These are phyloP conservation scores for Dolichotis patagonum DNA, from an alignment of 2,113 vertebrate species.

Conservation along the genomic window DNA sequence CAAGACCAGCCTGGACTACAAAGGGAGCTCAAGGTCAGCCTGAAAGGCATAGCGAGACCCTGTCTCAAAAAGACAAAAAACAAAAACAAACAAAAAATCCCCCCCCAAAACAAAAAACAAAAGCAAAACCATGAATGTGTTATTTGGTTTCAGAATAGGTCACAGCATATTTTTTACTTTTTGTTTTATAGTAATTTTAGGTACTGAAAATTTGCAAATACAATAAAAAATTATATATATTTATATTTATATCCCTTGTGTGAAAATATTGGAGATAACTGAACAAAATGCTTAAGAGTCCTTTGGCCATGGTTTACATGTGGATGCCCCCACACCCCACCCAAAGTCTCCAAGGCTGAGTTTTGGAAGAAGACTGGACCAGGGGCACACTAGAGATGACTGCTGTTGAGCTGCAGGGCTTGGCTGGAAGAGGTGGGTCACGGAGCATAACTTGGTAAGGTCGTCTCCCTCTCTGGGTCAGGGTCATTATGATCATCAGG, in stretches of 20 bases:
- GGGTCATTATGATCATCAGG: neutral
- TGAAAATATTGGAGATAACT: neutral
- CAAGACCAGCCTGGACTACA: too few relatives aligned
- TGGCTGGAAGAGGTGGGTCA: neutral
- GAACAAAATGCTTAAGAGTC: neutral
- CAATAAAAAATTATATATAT: neutral
- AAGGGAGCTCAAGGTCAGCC: too few relatives aligned
- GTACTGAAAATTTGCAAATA: neutral
- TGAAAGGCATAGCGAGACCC: too few relatives aligned
- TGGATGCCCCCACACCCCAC: neutral
- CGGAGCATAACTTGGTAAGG: neutral
- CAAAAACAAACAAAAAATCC: too few relatives aligned
- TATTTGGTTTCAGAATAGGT: conserved; percentile 16
- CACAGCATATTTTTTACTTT: neutral
- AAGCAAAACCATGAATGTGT: neutral
- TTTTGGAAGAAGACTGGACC: neutral
- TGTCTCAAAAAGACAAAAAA: too few relatives aligned
- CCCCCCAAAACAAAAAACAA: too few relatives aligned
- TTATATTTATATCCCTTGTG: neutral
- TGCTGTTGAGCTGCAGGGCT: neutral
- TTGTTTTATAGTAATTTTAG: conserved; percentile 45
- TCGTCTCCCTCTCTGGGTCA: neutral
- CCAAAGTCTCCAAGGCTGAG: neutral
- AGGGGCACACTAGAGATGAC: neutral
- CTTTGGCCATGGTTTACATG: neutral